Percentiles rank a stretch among this genome's conserved stretches.
Conservation (phyloP, 2,113 vertebrate genomes). For the Paramormyrops kingsleyae region DNA sequence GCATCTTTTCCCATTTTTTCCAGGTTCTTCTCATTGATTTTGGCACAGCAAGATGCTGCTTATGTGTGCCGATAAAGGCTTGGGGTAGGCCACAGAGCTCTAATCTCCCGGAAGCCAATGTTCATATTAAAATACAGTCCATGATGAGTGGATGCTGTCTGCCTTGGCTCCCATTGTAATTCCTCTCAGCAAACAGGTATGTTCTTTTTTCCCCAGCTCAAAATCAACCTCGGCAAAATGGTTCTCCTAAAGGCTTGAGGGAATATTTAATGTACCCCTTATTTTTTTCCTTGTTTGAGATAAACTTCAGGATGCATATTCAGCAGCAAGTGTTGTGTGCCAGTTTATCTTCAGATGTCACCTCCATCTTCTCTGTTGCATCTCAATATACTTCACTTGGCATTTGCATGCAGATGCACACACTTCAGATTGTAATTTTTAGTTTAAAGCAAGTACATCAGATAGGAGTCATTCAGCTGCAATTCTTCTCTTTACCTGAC, state of each 20-base stretch:
- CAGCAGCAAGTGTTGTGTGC: neutral
- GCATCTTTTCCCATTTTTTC: neutral
- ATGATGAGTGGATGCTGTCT: neutral
- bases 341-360: slow-evolving; percentile 9
- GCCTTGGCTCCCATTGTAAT: neutral
- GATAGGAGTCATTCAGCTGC: neutral
- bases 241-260: neutral
- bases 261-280: neutral
- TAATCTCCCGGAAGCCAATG: slow-evolving; percentile 10
- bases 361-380: neutral
- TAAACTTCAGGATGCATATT: slow-evolving; percentile 8
- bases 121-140: slow-evolving; percentile 9
- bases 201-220: neutral
- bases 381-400: neutral
- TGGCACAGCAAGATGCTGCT: neutral
- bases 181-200: neutral
- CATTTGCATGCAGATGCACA: slow-evolving; percentile 16
- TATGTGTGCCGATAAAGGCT: slow-evolving; percentile 24
- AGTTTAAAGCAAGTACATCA: neutral
- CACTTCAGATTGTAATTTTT: neutral
- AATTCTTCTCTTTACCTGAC: neutral
- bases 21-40: neutral
- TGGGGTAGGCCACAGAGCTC: slow-evolving; percentile 14
- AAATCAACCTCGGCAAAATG: neutral
- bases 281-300: neutral